phyloP scores from a whole-genome alignment of 2,888 invertebrate genomes.

The Agrilus cyanescens region DNA sequence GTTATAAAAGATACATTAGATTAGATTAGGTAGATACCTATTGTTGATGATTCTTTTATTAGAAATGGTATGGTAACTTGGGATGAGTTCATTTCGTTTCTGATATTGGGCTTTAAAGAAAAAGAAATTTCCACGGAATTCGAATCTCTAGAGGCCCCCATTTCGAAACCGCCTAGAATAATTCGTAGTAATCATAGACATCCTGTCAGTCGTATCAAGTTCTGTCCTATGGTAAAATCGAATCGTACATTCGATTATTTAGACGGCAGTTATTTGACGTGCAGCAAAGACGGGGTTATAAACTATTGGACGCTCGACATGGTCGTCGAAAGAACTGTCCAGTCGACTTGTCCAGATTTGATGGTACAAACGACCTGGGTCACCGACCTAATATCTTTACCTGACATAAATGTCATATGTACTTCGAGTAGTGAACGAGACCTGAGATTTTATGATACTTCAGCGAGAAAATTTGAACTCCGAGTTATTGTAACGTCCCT shows the following conservation, averaged over 20 bases:
- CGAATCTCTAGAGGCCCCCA: constrained; percentile 49
- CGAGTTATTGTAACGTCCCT: constrained; percentile 58
- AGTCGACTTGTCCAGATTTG: constrained; percentile 51
- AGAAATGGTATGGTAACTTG: constrained; percentile 47
- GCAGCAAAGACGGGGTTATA: constrained; percentile 63
- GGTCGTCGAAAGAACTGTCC: constrained; percentile 48
- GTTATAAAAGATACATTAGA: neutral
- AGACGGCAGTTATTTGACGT: constrained; percentile 60
- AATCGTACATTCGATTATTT: constrained; percentile 45
- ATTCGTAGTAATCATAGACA: constrained; percentile 58
- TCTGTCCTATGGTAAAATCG: constrained; percentile 47
- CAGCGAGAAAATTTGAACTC: constrained; percentile 59
- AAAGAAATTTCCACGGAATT: constrained; percentile 51
- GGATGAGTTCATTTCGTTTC: constrained; percentile 69
- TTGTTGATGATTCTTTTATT: neutral
- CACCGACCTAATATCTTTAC: constrained; percentile 59
- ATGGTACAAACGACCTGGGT: constrained; percentile 54
- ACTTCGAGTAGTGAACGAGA: constrained; percentile 68
- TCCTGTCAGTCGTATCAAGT: constrained; percentile 51
- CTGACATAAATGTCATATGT: constrained; percentile 67
- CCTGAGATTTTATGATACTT: constrained; percentile 68
- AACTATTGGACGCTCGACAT: constrained; percentile 69
- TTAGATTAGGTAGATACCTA: neutral
- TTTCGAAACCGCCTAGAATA: constrained; percentile 45
- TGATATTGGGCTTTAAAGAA: constrained; percentile 60